Evolutionary conservation across 2,113 vertebrate species (phyloP), one percentile per base, ranked within the genome.

Genomic region (Myotis davidii): DNA sequence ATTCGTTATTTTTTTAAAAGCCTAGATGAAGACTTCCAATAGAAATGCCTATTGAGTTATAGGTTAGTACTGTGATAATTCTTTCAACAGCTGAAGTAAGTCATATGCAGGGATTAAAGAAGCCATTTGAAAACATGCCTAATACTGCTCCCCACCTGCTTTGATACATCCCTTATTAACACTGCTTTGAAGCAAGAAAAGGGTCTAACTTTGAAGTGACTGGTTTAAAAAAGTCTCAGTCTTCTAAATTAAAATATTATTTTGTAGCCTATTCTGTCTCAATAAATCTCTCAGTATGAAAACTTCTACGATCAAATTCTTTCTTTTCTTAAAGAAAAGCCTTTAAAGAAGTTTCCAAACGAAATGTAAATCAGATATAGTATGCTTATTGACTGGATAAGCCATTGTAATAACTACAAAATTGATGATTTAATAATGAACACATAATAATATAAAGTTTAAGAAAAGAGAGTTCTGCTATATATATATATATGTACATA

Each of bases 191-290:
- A 97, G 82, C 16, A 74, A 42, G 48, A 92, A 91, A 89, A 25
- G 9, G 25, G 0, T 12, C 61, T 89, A 34, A 48, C 25, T 98
- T 97, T 97, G 93, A 98, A 96, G 42, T 56, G 32, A 54, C 64
- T 96, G 20, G 39, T 96, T 88, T 84, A 94, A 77, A 96, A 96
- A 48, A 84, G 29, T 56, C 64, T 95, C 39, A 73, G 14, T 77
- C 17, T 96, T 97, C 50, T 90, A 88, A 97, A 97, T 96, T 95
- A 95, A 95, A 95, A 88, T 16, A 72, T 94, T 94, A 90, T 96
- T 98, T 96, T 97, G 50, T 94, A 93, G 83, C 87, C 77, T 95
- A 25, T 95, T 97, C 64, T 97, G 13, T 90, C 69, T 92, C 65
- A 86, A 94, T 85, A 97, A 85, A 82, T 95, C 79, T 87, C 70